Percentiles rank a stretch among this genome's conserved stretches.
Evolutionary conservation across 2,797 vertebrate species (phyloP).

Genomic region (Cichlasoma orientale): DNA sequence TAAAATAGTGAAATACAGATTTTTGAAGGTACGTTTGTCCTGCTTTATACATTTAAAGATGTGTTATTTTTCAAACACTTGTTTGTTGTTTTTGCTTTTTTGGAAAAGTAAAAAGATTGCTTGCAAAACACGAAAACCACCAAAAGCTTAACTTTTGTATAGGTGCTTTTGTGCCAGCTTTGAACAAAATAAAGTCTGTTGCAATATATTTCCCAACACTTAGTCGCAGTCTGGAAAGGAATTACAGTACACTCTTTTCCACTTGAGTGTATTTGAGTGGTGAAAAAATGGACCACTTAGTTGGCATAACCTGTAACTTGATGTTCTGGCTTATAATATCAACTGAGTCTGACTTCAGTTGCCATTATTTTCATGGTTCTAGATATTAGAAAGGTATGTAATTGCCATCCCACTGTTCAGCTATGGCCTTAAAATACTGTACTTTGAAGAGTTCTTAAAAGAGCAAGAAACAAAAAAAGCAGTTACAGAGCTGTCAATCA

Average conservation of each 20-base stretch:
- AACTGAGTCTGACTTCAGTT: constrained; percentile 12
- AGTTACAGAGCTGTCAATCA: not conserved
- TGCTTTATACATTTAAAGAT: not conserved
- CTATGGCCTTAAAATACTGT: constrained; percentile 4
- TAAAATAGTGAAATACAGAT: not conserved
- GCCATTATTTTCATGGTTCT: constrained; percentile 35
- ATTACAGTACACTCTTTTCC: not conserved
- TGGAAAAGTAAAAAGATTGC: not conserved
- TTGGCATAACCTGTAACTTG: not conserved
- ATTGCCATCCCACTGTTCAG: constrained; percentile 14
- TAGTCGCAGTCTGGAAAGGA: not conserved
- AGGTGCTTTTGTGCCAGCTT: not conserved
- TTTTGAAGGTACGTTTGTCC: not conserved
- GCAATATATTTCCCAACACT: not conserved
- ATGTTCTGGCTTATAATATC: not conserved
- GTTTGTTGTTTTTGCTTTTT: not conserved
- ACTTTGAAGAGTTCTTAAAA: constrained; percentile 24
- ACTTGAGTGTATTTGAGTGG: not conserved
- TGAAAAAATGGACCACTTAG: not conserved
- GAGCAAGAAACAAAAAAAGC: constrained; percentile 1
- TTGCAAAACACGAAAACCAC: not conserved
- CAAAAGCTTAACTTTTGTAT: not conserved
- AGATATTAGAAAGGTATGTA: constrained; percentile 38
- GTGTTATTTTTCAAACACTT: not conserved
- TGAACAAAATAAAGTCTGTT: not conserved